phyloP scores from a whole-genome alignment of 2,113 vertebrate genomes.

The Ptilonorhynchus violaceus region DNA sequence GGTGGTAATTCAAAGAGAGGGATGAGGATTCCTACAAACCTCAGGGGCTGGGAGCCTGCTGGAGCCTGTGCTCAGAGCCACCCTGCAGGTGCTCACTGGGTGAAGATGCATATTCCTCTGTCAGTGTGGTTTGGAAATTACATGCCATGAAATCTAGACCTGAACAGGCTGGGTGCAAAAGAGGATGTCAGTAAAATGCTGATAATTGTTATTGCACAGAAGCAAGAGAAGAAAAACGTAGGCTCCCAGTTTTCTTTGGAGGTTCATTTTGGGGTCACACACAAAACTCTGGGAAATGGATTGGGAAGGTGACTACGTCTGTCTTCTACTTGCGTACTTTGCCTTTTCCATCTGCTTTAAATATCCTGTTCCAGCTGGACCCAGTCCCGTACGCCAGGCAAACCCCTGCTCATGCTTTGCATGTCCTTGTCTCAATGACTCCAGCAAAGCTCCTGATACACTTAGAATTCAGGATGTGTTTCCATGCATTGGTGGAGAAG shows the following conservation, averaged over 20 bases:
- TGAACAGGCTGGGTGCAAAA: background rate
- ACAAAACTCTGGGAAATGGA: background rate
- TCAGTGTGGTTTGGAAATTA: background rate
- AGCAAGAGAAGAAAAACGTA: background rate
- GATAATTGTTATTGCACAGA: background rate
- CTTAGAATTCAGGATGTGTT: background rate
- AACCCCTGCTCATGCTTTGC: background rate
- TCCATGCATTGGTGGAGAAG: background rate
- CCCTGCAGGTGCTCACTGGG: background rate
- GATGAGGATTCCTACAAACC: background rate
- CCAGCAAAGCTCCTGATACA: background rate
- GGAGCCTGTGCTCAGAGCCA: background rate
- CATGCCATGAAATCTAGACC: accelerated
- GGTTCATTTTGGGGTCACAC: accelerated
- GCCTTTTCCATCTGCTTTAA: background rate
- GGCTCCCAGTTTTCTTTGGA: background rate
- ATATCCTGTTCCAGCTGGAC: background rate
- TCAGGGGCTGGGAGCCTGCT: background rate
- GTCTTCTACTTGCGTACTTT: background rate
- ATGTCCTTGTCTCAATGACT: background rate
- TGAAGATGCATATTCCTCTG: background rate
- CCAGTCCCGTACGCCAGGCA: background rate
- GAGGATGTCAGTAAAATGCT: background rate
- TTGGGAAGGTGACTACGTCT: background rate
- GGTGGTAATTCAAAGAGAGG: background rate